Conservation (phyloP, 2,888 invertebrate species). For the Epistrophe eligans region DNA sequence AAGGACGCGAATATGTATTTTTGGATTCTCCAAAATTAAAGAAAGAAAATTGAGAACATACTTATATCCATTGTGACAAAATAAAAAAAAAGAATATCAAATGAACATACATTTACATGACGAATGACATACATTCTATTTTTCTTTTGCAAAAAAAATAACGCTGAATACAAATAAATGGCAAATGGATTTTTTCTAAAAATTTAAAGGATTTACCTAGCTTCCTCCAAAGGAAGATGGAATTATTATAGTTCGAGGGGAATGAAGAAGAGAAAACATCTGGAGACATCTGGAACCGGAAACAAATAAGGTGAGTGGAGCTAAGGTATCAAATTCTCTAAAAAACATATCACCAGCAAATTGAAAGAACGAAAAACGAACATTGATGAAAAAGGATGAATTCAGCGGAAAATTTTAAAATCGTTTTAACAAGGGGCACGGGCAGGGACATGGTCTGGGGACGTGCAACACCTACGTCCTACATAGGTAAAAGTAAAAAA, state of each 20-base stretch:
- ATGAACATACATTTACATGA: background rate
- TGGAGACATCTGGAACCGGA: constrained; percentile 60
- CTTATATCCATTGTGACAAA: no score
- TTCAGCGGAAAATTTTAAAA: constrained; percentile 14
- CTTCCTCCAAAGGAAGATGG: background rate
- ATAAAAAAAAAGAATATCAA: background rate
- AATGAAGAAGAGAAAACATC: constrained; percentile 6
- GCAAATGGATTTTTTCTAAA: constrained; percentile 44
- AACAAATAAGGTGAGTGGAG: constrained; percentile 39
- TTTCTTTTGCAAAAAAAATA: background rate
- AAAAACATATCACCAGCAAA: constrained; percentile 64
- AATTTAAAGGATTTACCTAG: constrained; percentile 8
- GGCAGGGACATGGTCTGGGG: background rate
- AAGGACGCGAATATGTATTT: background rate
- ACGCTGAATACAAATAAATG: constrained; percentile 29
- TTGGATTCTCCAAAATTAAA: background rate
- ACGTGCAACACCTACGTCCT: background rate
- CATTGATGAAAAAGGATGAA: constrained; percentile 13
- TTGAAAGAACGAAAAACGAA: constrained; percentile 38
- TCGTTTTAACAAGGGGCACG: background rate
- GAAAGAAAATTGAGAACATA: background rate
- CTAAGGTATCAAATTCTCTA: constrained; percentile 53
- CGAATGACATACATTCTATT: background rate
- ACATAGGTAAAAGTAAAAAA: constrained; percentile 15
- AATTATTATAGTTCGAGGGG: constrained; percentile 41